A percentile compares a stretch with the other conserved stretches of the same genome.
phyloP scores from a whole-genome alignment of 2,113 vertebrate genomes.

The Manacus vitellinus region DNA sequence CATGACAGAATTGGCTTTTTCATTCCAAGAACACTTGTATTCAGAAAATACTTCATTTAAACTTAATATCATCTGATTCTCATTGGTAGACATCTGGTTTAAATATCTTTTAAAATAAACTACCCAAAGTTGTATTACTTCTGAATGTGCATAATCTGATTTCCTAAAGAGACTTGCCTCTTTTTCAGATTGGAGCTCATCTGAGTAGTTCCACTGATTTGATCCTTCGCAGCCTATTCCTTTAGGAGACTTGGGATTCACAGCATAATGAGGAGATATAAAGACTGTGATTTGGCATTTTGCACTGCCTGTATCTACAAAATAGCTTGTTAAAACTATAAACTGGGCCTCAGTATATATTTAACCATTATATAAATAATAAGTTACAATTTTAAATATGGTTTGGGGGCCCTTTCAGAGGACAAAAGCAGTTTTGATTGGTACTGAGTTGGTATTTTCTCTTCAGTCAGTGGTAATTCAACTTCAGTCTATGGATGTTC shows the following conservation, averaged over 20 bases:
- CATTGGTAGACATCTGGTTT: neutral
- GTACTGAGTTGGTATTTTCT: slow-evolving; percentile 22
- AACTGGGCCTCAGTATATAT: neutral
- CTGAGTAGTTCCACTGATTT: neutral
- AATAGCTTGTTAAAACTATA: neutral
- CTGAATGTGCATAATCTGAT: neutral
- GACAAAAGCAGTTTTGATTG: neutral
- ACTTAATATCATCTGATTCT: neutral
- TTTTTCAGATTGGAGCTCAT: neutral
- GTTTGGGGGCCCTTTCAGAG: neutral
- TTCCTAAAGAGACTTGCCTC: neutral
- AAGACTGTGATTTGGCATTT: neutral
- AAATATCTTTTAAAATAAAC: neutral
- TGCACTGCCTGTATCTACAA: neutral
- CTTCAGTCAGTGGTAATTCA: slow-evolving; percentile 79
- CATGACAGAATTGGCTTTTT: neutral
- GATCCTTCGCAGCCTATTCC: neutral
- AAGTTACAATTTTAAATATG: neutral
- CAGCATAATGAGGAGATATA: neutral
- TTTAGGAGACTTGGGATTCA: neutral
- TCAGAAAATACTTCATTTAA: neutral
- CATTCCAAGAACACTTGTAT: neutral
- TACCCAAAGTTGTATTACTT: neutral
- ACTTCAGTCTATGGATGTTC: slow-evolving; percentile 84
- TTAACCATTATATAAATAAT: neutral